Evolutionary conservation across 1,140 invertebrate genomes (phyloP), one percentile per base, ranked within the genome.

Genomic region (Apis florea): DNA sequence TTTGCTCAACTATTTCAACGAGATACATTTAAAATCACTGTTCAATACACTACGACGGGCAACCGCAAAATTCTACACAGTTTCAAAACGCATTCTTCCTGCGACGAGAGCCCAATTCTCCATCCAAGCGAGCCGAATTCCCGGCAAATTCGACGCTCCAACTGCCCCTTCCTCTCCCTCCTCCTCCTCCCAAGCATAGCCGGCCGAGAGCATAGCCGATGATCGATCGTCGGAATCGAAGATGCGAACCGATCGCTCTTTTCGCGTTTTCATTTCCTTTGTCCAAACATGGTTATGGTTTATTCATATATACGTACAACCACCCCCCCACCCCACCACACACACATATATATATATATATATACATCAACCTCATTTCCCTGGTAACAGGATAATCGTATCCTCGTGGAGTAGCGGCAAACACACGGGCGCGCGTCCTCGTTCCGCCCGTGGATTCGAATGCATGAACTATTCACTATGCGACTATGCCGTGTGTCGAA

Each of bases 341-440:
- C n/a, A n/a, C n/a, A n/a, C n/a, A n/a, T 40, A 40, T 40, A 40
- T 40, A 40, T 40, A n/a, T n/a, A 40, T 40, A 40, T 40, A 81
- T 85, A 84, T 88, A 88, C 87, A 87, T 89, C 87, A 91, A 88
- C 85, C 83, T 89, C 84, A 86, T 91, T 92, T 90, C 77, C 79
- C 86, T 40, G 83, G 85, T 91, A 86, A 92, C 90, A 92, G 90
- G 90, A 92, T 92, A 91, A 92, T 92, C 90, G 87, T 89, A 90
- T 91, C 88, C 87, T 89, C 83, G 83, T 78, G 70, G 75, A 79
- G 75, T 76, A 81, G 85, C 75, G 74, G 75, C 86, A 86, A 85
- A 83, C 87, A 84, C 89, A 78, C 72, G 77, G n/a, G n/a, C 31
- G 31, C 31, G 31, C 83, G 72, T 75, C 70, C 75, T 54, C 79